phyloP scores from a whole-genome alignment of 2,113 vertebrate genomes.

The Xyrauchen texanus region DNA sequence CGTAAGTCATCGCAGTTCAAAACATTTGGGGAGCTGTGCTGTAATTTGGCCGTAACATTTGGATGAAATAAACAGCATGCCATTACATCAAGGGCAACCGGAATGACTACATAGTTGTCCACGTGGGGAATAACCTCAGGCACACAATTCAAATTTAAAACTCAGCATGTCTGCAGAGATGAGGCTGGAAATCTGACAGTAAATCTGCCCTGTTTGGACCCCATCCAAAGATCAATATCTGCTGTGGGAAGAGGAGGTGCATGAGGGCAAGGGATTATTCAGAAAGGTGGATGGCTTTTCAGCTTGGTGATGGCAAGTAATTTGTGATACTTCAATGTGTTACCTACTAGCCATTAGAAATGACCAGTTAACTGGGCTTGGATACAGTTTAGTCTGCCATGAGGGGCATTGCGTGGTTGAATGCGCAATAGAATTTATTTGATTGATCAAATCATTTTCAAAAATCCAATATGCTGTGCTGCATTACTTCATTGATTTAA shows the following conservation, averaged over 20 bases:
- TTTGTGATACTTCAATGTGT: slow-evolving; percentile 1
- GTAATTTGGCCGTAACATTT: slow-evolving; percentile 36
- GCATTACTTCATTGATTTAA: slow-evolving; percentile 13
- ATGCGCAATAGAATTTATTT: too few species aligned
- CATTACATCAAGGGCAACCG: slow-evolving; percentile 33
- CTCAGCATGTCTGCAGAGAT: slow-evolving; percentile 10
- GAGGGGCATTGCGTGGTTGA: too few species aligned
- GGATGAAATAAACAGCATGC: slow-evolving; percentile 29
- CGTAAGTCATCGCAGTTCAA: slow-evolving; percentile 18
- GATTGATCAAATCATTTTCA: too few species aligned
- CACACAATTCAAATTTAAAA: slow-evolving; percentile 43
- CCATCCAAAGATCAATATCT: slow-evolving; percentile 44
- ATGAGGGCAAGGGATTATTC: slow-evolving; percentile 13
- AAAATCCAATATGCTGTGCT: too few species aligned
- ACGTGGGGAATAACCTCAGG: slow-evolving; percentile 42
- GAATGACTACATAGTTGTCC: slow-evolving; percentile 33
- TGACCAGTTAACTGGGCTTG: slow-evolving; percentile 23
- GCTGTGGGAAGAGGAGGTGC: background rate
- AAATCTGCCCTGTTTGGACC: slow-evolving; percentile 44
- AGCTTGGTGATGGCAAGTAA: slow-evolving; percentile 23
- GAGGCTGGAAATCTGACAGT: slow-evolving; percentile 38
- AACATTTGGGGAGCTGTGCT: slow-evolving; percentile 9
- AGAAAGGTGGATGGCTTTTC: slow-evolving; percentile 36
- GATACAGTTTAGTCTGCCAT: background rate
- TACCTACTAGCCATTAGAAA: slow-evolving; percentile 10